Evolutionary conservation across 2,797 vertebrate species (phyloP).

Genomic region (Girardinus metallicus): DNA sequence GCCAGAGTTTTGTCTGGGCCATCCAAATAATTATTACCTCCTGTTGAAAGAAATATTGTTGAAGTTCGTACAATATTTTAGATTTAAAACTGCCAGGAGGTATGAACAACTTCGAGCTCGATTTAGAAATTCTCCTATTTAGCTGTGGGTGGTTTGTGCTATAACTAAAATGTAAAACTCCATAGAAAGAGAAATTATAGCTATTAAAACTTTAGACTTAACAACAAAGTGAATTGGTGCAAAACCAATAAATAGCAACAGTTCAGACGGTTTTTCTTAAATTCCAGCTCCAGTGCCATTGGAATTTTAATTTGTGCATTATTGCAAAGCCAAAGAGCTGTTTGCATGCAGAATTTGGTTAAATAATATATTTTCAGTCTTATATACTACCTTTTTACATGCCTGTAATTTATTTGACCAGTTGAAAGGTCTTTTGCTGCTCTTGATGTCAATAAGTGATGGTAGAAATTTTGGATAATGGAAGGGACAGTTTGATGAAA

Average conservation of each 20-base stretch:
- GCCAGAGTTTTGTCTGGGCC: neutral
- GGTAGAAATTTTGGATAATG: neutral
- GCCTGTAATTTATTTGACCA: neutral
- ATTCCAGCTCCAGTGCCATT: neutral
- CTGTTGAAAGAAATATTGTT: neutral
- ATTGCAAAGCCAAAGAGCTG: neutral
- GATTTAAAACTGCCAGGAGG: neutral
- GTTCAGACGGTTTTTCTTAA: neutral
- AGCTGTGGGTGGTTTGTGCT: neutral
- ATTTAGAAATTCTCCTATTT: neutral
- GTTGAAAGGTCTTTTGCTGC: neutral
- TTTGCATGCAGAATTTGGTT: neutral
- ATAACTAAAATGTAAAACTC: neutral
- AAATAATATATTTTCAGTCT: neutral
- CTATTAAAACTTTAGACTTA: neutral
- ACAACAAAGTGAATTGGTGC: neutral
- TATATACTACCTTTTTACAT: neutral
- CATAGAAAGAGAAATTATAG: neutral
- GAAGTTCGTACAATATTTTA: neutral
- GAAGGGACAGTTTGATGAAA: neutral
- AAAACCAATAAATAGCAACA: neutral
- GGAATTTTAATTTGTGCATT: neutral
- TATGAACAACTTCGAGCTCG: neutral
- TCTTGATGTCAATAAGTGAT: neutral
- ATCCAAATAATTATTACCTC: neutral